Percentiles rank a stretch among this genome's conserved stretches.
Conservation (phyloP, 2,888 invertebrate species). For the Xestia xanthographa region DNA sequence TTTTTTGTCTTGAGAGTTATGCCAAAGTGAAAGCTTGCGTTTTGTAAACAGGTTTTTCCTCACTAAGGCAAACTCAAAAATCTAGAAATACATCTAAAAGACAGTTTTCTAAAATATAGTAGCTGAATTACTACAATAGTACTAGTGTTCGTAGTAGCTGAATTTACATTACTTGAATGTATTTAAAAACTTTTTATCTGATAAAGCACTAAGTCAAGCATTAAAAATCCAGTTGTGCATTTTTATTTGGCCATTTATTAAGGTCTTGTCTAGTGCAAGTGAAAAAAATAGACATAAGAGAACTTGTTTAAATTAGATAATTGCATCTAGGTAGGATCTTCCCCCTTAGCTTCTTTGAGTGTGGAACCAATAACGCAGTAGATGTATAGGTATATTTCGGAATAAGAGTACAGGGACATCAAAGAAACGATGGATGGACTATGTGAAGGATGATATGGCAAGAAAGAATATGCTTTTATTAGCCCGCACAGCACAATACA, state of each 20-base stretch:
- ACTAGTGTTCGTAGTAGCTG: neutral
- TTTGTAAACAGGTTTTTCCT: neutral
- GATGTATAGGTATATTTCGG: neutral
- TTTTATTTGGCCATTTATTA: neutral
- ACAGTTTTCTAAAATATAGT: neutral
- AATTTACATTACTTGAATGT: neutral
- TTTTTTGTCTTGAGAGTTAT: neutral
- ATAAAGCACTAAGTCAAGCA: neutral
- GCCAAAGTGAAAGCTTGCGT: neutral
- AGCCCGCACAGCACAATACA: too few species aligned
- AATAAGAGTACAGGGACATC: neutral
- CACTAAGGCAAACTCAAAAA: neutral
- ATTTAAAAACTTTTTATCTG: neutral
- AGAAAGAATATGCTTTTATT: too few species aligned
- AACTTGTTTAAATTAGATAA: neutral
- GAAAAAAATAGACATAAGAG: neutral
- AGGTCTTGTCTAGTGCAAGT: neutral
- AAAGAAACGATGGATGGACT: neutral
- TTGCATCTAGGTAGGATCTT: neutral
- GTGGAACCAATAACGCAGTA: neutral
- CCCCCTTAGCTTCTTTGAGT: neutral
- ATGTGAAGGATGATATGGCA: neutral
- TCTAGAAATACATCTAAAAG: neutral
- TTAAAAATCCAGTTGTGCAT: neutral
- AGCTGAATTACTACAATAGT: too few species aligned